Evolutionary conservation across 2,888 invertebrate species (phyloP), one percentile per base, ranked within the genome.

Genomic region (Amblyteles armatorius): DNA sequence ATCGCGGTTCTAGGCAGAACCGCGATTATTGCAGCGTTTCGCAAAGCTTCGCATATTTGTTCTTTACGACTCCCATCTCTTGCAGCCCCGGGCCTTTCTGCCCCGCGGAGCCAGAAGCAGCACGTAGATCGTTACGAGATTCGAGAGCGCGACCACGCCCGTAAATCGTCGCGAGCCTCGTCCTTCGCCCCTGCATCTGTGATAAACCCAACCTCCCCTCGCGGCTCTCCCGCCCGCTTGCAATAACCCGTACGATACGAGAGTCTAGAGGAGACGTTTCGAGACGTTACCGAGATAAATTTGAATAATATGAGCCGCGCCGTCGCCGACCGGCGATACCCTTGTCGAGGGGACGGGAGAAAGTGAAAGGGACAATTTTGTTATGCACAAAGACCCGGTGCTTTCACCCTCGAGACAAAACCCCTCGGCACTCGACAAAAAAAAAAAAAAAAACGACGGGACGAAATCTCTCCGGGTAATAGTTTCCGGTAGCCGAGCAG

Each of bases 281-380:
- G 52, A 36, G 68, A 79, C 81, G 78, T 73, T 48, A 55, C 52
- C 72, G 71, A 78, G 65, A 52, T 84, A 87, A 87, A 88, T 90
- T 90, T 89, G 83, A 89, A 89, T 89, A 89, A 87, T 87, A 86
- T 85, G 76, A 50, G 67, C 36, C 19, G 44, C n/a, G 57, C 71
- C 63, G 71, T 65, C 79, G 33, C 60, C 65, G 6, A 16, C 13
- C 11, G 40, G 19, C 72, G 48, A 6, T 63, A 60, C 60, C 22
- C 60, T 60, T 29, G 60, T 26, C 60, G 60, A 29, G 29, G 1
- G 29, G 5, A 11, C 19, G 7, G 29, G 29, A 36, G 65, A 65
- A 65, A 36, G 33, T 19, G 29, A 71, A 22, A 52, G 16, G 60
- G 16, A 29, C 29, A 63, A 60, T 60, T 60, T 19, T 60, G 13